These are phyloP conservation scores for Pseudachorutes palmiensis DNA, from an alignment of 1,140 invertebrate species.

Conservation along the genomic window DNA sequence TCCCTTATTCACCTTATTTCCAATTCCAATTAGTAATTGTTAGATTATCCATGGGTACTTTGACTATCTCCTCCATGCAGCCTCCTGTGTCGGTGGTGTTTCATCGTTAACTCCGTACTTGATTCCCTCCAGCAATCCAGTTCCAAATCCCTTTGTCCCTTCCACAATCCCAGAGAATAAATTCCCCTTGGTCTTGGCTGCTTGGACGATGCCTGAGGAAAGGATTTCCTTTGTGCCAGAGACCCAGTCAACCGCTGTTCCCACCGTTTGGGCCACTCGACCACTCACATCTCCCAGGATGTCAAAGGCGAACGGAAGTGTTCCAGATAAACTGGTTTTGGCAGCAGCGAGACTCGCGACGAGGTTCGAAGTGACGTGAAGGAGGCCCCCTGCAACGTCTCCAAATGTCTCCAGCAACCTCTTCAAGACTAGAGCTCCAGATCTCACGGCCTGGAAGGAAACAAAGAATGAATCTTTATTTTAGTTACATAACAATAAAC, in stretches of 20 bases:
- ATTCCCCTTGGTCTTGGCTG: conserved; percentile 38
- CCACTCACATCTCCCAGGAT: conserved; percentile 38
- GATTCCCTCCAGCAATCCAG: conserved; percentile 37
- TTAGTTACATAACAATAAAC: conserved; percentile 8
- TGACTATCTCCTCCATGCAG: conserved; percentile 31
- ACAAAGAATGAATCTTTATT: neutral
- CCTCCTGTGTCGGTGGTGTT: conserved; percentile 26
- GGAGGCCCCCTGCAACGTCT: conserved; percentile 38
- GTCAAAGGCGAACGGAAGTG: conserved; percentile 39
- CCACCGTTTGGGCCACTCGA: conserved; percentile 36
- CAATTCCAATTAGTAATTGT: too few species aligned
- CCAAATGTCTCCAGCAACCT: conserved; percentile 38
- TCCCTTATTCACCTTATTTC: too few species aligned
- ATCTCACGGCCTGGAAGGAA: conserved; percentile 30
- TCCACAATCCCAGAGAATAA: conserved; percentile 38
- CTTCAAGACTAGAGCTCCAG: conserved; percentile 37
- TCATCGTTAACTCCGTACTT: conserved; percentile 39
- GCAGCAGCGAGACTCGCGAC: conserved; percentile 38
- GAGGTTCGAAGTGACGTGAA: conserved; percentile 38
- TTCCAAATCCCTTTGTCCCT: conserved; percentile 38
- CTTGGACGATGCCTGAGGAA: conserved; percentile 36
- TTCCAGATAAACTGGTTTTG: conserved; percentile 39
- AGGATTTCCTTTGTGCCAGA: conserved; percentile 38
- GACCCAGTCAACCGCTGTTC: conserved; percentile 38
- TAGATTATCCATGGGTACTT: too few species aligned